These are phyloP conservation scores for Melanotaenia duboulayi DNA, from an alignment of 2,113 vertebrate genomes.

Conservation along the genomic window DNA sequence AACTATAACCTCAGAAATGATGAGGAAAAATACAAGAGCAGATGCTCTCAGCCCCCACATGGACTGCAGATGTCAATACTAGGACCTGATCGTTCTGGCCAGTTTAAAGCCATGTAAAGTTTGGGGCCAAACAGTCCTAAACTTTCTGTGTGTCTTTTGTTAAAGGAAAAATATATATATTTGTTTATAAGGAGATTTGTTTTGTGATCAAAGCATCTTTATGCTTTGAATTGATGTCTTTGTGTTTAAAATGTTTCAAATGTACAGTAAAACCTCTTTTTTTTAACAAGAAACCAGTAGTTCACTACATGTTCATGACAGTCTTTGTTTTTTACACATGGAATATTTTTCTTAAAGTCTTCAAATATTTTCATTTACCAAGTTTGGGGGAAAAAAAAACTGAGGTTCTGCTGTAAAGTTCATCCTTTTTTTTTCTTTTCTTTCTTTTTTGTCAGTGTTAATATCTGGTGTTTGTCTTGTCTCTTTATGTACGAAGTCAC, in stretches of 20 bases:
- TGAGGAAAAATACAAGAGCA: slow-evolving; percentile 21
- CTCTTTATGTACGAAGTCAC: not conserved
- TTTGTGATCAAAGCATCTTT: slow-evolving; percentile 35
- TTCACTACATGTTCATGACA: not conserved
- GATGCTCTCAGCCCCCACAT: slow-evolving; percentile 56
- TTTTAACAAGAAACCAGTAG: not conserved
- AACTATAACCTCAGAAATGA: slow-evolving; percentile 39
- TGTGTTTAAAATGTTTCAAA: slow-evolving; percentile 7
- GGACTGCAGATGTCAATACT: slow-evolving; percentile 73
- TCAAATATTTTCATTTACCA: not conserved
- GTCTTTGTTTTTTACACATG: not conserved
- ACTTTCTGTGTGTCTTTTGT: slow-evolving; percentile 44
- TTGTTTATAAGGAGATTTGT: not conserved
- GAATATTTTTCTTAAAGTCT: not conserved
- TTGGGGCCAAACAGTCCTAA: slow-evolving; percentile 39
- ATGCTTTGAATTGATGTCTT: slow-evolving; percentile 24
- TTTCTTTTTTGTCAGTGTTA: not conserved
- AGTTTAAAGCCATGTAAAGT: slow-evolving; percentile 56
- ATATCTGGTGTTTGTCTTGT: slow-evolving; percentile 15
- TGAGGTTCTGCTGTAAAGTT: slow-evolving; percentile 33
- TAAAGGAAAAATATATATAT: not conserved
- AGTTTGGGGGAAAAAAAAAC: slow-evolving; percentile 18
- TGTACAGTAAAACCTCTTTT: slow-evolving; percentile 29
- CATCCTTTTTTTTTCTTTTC: not conserved
- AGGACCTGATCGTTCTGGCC: slow-evolving; percentile 45